Evolutionary conservation across 2,797 vertebrate genomes (phyloP).

Genomic region (Dipus sagitta): DNA sequence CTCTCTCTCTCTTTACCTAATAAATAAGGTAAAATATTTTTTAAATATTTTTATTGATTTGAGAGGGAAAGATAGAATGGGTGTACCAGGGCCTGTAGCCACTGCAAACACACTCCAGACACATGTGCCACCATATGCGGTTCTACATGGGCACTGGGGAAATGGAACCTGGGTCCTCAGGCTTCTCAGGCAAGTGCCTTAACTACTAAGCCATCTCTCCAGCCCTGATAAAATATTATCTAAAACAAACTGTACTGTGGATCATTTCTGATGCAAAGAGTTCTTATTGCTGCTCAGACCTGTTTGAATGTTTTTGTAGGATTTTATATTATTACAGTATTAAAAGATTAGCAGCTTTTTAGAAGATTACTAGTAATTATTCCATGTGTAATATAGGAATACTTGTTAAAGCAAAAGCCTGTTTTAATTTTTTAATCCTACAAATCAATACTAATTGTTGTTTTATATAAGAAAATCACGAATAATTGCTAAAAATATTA

Average conservation of each 20-base stretch:
- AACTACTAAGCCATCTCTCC: too few relatives aligned
- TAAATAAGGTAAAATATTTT: too few relatives aligned
- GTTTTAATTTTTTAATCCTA: constrained; percentile 47
- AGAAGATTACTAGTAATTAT: constrained; percentile 61
- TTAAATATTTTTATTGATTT: not conserved
- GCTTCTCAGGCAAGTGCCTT: too few relatives aligned
- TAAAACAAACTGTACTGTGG: constrained; percentile 13
- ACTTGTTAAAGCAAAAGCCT: constrained; percentile 51
- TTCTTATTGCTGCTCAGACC: constrained; percentile 42
- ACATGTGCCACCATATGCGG: too few relatives aligned
- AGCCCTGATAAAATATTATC: not conserved
- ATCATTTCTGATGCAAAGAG: constrained; percentile 55
- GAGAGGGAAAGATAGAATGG: not conserved
- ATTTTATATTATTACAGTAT: constrained; percentile 67
- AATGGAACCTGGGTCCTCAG: too few relatives aligned
- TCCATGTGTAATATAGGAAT: constrained; percentile 38
- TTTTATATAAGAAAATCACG: constrained; percentile 49
- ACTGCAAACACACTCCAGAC: too few relatives aligned
- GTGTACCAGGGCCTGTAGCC: too few relatives aligned
- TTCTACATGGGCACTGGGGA: too few relatives aligned
- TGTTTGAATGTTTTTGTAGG: constrained; percentile 47
- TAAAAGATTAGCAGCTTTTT: constrained; percentile 64
- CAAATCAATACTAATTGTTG: not conserved
- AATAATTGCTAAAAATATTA: constrained; percentile 50
- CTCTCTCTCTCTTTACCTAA: too few relatives aligned